Percentiles rank a stretch among this genome's conserved stretches.
Conservation (phyloP, 2,888 invertebrate genomes). For the Acanthosoma haemorrhoidale region DNA sequence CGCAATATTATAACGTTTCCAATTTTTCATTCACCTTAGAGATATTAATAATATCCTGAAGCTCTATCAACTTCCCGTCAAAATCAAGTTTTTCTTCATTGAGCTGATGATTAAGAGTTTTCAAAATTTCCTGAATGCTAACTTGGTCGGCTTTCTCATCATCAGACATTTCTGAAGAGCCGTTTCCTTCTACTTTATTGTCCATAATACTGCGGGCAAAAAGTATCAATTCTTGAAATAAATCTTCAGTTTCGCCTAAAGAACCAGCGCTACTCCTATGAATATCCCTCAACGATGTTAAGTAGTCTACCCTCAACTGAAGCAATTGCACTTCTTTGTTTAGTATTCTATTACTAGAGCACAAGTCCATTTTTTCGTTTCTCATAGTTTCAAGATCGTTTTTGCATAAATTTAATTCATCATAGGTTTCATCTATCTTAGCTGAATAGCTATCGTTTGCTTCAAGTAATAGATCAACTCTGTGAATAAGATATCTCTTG, state of each 20-base stretch:
- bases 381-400: conserved; percentile 32
- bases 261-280: neutral
- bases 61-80: neutral
- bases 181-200: conserved; percentile 25
- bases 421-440: conserved; percentile 24
- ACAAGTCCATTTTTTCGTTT: conserved; percentile 33
- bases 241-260: conserved; percentile 20
- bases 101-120: conserved; percentile 26
- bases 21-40: neutral
- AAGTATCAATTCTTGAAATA: conserved; percentile 29
- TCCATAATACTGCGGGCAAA: conserved; percentile 30
- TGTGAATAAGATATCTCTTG: conserved; percentile 16
- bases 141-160: conserved; percentile 27
- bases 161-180: neutral
- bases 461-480: conserved; percentile 21
- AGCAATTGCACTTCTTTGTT: conserved; percentile 32
- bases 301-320: conserved; percentile 27
- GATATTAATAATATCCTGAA: neutral
- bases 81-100: conserved; percentile 34
- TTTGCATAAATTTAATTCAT: conserved; percentile 23
- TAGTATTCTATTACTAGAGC: conserved; percentile 29
- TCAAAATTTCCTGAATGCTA: conserved; percentile 30
- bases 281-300: conserved; percentile 19
- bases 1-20: too few relatives aligned
- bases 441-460: conserved; percentile 21